phyloP scores from a whole-genome alignment of 2,797 vertebrate species.

The Pogonophryne albipinna region DNA sequence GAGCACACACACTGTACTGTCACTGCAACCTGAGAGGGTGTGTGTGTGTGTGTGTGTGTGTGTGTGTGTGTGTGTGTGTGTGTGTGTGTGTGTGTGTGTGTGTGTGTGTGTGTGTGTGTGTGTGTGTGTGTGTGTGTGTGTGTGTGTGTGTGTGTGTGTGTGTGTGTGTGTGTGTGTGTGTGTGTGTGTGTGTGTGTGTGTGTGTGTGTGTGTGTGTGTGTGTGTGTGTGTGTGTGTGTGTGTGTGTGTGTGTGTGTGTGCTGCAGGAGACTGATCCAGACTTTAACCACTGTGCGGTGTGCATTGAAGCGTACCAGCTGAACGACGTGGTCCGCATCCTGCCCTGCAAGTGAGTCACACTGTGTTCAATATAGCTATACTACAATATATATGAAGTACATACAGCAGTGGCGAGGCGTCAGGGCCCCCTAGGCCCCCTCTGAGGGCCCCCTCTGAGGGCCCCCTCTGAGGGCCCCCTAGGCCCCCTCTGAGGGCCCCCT shows the following conservation, averaged over 20 bases:
- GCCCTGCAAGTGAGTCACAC: constrained; percentile 94
- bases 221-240: background rate
- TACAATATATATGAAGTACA: no score
- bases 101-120: no score
- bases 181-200: background rate
- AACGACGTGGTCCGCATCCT: constrained; percentile 97
- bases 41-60: no score
- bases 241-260: constrained; percentile 22
- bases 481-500: no score
- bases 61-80: background rate
- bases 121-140: no score
- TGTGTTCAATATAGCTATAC: background rate
- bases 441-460: no score
- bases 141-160: background rate
- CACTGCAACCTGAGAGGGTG: no score
- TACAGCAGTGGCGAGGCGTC: no score
- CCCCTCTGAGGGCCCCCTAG: no score
- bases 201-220: no score
- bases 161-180: background rate
- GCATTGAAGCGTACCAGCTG: constrained; percentile 97
- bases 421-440: no score
- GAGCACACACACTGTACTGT: no score
- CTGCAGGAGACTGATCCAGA: constrained; percentile 95
- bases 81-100: background rate
- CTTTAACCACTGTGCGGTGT: constrained; percentile 98